Conservation (phyloP, 2,797 vertebrate species). For the Ceryle rudis region DNA sequence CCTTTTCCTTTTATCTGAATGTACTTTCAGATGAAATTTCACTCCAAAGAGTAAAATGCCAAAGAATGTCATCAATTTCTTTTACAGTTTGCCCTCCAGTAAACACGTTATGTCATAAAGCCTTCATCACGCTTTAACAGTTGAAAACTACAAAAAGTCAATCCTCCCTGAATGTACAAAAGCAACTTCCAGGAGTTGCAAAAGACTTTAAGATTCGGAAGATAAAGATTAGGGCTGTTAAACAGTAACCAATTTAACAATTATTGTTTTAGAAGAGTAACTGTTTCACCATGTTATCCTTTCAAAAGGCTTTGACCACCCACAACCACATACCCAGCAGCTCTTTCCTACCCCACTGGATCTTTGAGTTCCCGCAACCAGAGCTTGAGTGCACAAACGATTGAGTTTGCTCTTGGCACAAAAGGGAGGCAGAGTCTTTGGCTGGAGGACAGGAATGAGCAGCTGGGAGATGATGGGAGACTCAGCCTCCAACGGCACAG, state of each 20-base stretch:
- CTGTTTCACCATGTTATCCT: background rate
- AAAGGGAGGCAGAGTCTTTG: background rate
- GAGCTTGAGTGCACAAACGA: background rate
- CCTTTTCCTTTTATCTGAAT: background rate
- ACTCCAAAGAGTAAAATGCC: background rate
- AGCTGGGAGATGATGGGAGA: background rate
- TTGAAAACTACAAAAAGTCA: background rate
- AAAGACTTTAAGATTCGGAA: background rate
- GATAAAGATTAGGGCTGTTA: background rate
- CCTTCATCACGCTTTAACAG: background rate
- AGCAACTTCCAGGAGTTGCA: background rate
- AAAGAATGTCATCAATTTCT: background rate
- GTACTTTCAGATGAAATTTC: background rate
- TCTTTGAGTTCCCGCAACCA: fast-evolving
- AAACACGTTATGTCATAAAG: background rate
- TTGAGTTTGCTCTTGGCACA: background rate
- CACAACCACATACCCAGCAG: background rate
- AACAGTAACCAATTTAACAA: background rate
- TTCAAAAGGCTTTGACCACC: background rate
- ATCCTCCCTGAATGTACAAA: background rate
- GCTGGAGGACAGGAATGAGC: background rate
- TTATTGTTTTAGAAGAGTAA: background rate
- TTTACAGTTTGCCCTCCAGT: background rate
- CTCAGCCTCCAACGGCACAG: background rate
- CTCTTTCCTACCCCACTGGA: fast-evolving